Base-by-base conservation (phyloP, 2,113 vertebrate genomes). In the Cairina moschata region DNA sequence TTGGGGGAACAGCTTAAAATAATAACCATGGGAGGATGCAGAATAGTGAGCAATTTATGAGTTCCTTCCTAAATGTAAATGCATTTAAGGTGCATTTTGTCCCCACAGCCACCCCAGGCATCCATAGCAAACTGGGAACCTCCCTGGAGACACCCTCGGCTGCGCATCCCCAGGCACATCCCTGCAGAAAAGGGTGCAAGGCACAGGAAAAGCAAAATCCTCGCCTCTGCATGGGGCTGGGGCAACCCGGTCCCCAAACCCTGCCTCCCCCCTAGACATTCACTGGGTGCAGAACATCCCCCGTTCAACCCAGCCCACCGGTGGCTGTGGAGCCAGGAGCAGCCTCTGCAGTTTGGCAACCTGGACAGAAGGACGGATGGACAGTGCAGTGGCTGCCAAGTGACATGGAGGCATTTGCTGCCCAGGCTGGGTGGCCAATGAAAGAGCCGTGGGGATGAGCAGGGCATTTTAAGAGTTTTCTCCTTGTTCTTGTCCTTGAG, bases 191-290 rank as follows among this genome's bases (percentile, higher is more conserved):
- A 9, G 46, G 22, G 13, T 25, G 17, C 28, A 42, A 52, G 54
- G 20, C 34, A 58, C 76, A 82, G 76, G 29, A 34, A 46, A 40
- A 80, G 28, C 18, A 9, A 29, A 50, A 21, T 4, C 11, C 23
- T 22, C 2, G 0, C 46, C 16, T 40, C 32, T 0, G 0, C 0
- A 1, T 13, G 20, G 26, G 40, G 52, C 56, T 48, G 65, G 29
- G n/a, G 21, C 9, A 77, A 4, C 17, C 38, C 55, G n/a, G 31
- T 40, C 48, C 3, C 38, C 36, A 17, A 26, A 83, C 21, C 15
- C 26, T 52, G 42, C 20, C 34, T 74, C 16, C 34, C 8, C 6
- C 1, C 1, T 5, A 38, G 23, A 31, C 14, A 9, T 46, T 4
- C 29, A 22, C 17, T 0, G 9, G 40, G 32, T 1, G 0, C 42